Percentiles rank a stretch among this genome's conserved stretches.
Conservation (phyloP, 2,888 invertebrate species). For the Dascillus cervinus region DNA sequence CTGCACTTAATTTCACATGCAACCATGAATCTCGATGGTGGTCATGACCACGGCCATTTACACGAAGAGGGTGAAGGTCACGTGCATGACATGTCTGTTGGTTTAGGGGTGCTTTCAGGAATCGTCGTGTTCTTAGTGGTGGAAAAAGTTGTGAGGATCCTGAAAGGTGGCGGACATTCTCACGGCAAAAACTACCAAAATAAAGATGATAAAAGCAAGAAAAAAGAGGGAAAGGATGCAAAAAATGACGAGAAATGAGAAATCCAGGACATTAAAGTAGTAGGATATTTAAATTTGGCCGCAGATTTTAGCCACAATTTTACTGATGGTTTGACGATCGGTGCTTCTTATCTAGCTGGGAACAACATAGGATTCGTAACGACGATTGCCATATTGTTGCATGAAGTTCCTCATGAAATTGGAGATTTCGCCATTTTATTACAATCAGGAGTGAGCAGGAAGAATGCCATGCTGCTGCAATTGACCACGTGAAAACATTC, state of each 20-base stretch:
- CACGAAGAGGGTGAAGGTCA: conserved; percentile 50
- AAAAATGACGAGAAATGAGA: conserved; percentile 37
- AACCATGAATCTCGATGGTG: conserved; percentile 50
- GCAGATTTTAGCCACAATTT: conserved; percentile 99
- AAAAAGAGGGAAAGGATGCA: conserved; percentile 30
- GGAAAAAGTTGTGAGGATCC: conserved; percentile 83
- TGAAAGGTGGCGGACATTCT: conserved; percentile 77
- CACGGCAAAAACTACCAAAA: conserved; percentile 42
- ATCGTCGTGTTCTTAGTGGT: conserved; percentile 88
- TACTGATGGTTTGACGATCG: conserved; percentile 98
- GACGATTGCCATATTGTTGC: conserved; percentile 90
- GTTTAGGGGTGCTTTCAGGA: conserved; percentile 89
- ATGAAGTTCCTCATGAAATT: conserved; percentile 99
- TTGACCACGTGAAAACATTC: conserved; percentile 89
- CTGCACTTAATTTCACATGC: conserved; percentile 98
- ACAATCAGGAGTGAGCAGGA: conserved; percentile 90
- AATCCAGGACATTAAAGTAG: conserved; percentile 63
- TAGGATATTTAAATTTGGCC: conserved; percentile 93
- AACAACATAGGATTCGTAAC: conserved; percentile 81
- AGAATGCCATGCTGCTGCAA: conserved; percentile 92
- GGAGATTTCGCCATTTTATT: conserved; percentile 98
- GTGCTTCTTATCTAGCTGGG: conserved; percentile 93
- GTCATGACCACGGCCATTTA: conserved; percentile 49
- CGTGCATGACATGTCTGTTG: conserved; percentile 79
- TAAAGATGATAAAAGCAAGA: conserved; percentile 35